Evolutionary conservation across 2,888 invertebrate species (phyloP).

Genomic region (Hyalella azteca): DNA sequence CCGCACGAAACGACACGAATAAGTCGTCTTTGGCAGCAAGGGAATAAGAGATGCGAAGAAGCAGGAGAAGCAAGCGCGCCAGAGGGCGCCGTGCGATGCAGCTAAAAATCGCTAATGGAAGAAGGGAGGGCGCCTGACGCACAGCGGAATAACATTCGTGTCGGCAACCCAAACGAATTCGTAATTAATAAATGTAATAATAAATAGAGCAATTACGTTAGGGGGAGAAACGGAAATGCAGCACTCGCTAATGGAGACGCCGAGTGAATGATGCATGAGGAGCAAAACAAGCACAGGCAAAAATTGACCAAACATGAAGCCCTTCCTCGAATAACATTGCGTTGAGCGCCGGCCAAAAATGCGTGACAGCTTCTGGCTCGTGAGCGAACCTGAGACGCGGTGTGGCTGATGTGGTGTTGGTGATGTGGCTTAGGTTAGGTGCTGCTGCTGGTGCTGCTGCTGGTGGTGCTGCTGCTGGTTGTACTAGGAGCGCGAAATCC

Average conservation of each 20-base stretch:
- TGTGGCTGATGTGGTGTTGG: neutral
- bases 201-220: conserved; percentile 36
- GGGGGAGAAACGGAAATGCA: conserved; percentile 22
- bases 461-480: neutral
- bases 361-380: neutral
- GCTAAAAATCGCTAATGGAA: conserved; percentile 33
- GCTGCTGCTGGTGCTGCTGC: neutral
- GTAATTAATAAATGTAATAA: conserved; percentile 36
- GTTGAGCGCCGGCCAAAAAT: neutral
- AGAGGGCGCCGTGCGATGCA: neutral
- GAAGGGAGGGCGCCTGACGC: conserved; percentile 16
- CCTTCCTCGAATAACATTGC: neutral
- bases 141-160: conserved; percentile 16
- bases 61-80: neutral
- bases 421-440: neutral
- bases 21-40: neutral
- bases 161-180: conserved; percentile 24
- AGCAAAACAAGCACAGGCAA: conserved; percentile 12
- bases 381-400: neutral
- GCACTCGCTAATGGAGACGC: conserved; percentile 19
- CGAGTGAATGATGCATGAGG: neutral
- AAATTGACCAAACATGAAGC: neutral
- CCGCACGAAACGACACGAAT: no score
- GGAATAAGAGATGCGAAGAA: neutral
- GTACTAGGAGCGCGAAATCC: no score